Base-by-base conservation (phyloP, 2,888 invertebrate genomes). In the Cancer borealis region DNA sequence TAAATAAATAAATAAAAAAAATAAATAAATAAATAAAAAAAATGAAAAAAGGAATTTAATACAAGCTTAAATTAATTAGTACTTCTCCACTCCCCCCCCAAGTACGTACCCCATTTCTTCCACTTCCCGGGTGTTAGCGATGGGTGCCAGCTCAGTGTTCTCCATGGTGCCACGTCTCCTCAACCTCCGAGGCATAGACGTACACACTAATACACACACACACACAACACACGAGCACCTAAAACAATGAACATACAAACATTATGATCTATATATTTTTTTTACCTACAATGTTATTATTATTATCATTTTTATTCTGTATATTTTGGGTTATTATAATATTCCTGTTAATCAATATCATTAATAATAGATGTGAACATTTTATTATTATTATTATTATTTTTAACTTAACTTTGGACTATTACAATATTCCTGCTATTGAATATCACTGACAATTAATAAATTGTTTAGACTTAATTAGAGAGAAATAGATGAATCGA, bases 101-200 rank as follows among this genome's bases (percentile, higher is more conserved):
- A 3, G 21, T n/a, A 14, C 93, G 54, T 45, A 93, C 91, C 79
- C 91, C 2, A 93, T 4, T 1, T 54, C 84, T 54, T 93, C 93
- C 26, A 92, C 88, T 21, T 93, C 93, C 88, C 91, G 60, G 21
- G 79, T 90, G 84, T 90, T 39, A 21, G 91, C 91, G 17, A 91
- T 91, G 79, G 90, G 87, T 26, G 93, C 91, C 49, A 93, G 84
- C 17, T 91, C 87, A n/a, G 93, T 87, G 49, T 54, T 26, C 17
- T 88, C 88, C 93, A 88, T 93, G 26, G 89, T 89, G 60, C 30
- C n/a, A 6, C 91, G 84, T 47, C 91, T 49, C 21, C 93, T 60
- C 79, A 93, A 54, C 21, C 79, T 49, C 79, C 93, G 91, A 47
- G 93, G 60, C 93, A 93, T 93, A 21, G 8, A 93, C 54, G 66